These are phyloP conservation scores for Limnephilus lunatus DNA, from an alignment of 2,888 invertebrate genomes.

Conservation along the genomic window DNA sequence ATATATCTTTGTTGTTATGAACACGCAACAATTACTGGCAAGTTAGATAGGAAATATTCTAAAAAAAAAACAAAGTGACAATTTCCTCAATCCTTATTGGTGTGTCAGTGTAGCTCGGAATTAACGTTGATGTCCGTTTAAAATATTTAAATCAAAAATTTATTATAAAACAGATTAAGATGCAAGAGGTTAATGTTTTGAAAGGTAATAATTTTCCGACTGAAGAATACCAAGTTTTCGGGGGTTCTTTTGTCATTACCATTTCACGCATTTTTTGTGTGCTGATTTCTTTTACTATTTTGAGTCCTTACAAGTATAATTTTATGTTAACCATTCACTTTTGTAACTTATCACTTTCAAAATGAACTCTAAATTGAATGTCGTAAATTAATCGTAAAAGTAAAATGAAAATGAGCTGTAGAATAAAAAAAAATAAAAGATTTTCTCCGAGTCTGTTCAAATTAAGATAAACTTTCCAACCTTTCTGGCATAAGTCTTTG, in stretches of 20 bases:
- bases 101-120: too few species aligned
- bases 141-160: too few species aligned
- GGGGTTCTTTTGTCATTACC: background rate
- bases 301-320: slow-evolving; percentile 19
- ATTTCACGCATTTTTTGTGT: slow-evolving; percentile 20
- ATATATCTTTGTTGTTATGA: too few species aligned
- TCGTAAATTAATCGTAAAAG: background rate
- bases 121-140: too few species aligned
- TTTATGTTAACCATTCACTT: slow-evolving; percentile 4
- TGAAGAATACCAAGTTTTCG: background rate
- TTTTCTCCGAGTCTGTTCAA: background rate
- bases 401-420: background rate
- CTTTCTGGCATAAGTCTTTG: background rate
- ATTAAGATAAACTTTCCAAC: background rate
- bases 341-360: slow-evolving; percentile 3
- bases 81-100: too few species aligned
- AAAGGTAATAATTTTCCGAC: background rate
- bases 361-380: slow-evolving; percentile 2
- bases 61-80: too few species aligned
- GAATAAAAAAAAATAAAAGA: background rate
- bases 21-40: too few species aligned
- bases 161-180: too few species aligned
- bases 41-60: too few species aligned
- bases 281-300: slow-evolving; percentile 25
- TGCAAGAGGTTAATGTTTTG: background rate